Evolutionary conservation across 2,797 vertebrate genomes (phyloP), one percentile per base, ranked within the genome.

Genomic region (Etheostoma nigrum): DNA sequence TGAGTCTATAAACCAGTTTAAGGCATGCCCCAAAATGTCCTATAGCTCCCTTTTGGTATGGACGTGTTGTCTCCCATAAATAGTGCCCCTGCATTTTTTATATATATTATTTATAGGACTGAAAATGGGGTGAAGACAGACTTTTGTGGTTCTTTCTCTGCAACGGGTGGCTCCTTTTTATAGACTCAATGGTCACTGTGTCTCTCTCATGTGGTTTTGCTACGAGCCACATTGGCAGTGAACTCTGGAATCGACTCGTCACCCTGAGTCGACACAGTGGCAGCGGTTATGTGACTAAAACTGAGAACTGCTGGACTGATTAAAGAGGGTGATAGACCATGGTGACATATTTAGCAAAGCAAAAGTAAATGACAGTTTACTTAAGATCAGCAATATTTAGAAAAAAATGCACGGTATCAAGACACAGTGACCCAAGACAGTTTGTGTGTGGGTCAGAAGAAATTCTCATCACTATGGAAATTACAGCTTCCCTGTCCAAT

Each of bases 201-300:
- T 52, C 52, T 13, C 71, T 91, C 85, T 92, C 27, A 92, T 94
- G 94, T 93, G 94, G 93, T 76, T 82, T 78, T 53, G 74, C 52
- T 54, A 6, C 8, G 73, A 72, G 58, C 76, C 66, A 25, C 67
- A 61, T 85, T 25, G 80, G 88, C 82, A 84, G 74, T 65, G 79
- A 89, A 74, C 88, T 76, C 86, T 69, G 86, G 81, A 57, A 81
- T 79, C 64, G 84, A 88, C 82, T 88, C 69, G 77, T 90, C 85
- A 82, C 80, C 80, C 60, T 66, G 81, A 76, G 77, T 33, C 69
- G 78, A 77, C 77, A 70, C 76, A 62, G 79, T 49, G 83, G 86
- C 75, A 63, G 76, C 25, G 68, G 77, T 85, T 67, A 27, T 63
- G 64, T 13, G 81, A 64, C 67, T 71, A 47, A 75, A 86, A 80